A percentile compares a stretch with the other conserved stretches of the same genome.
These are phyloP conservation scores for Falco rusticolus DNA, from an alignment of 2,797 vertebrate genomes.

Conservation along the genomic window DNA sequence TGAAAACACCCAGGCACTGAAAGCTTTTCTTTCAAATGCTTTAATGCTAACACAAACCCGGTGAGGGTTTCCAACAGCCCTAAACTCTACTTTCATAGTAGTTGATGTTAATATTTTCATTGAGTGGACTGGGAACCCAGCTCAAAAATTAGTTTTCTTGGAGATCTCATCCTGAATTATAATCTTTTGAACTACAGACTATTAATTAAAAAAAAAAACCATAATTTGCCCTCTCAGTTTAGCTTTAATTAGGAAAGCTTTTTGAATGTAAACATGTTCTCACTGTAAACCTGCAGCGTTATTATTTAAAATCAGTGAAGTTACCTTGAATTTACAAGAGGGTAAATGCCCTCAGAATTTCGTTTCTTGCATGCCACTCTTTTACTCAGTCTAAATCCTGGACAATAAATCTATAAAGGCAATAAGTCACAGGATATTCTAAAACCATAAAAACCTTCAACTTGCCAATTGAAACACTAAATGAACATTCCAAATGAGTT, in stretches of 20 bases:
- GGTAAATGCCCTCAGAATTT: not conserved
- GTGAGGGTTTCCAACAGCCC: not conserved
- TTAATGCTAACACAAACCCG: not conserved
- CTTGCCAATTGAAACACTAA: not conserved
- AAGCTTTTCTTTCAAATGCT: not conserved
- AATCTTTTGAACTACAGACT: not conserved
- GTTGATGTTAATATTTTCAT: not conserved
- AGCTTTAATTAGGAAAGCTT: not conserved
- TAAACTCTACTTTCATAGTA: not conserved
- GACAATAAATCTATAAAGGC: not conserved
- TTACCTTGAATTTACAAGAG: not conserved
- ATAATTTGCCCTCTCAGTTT: not conserved
- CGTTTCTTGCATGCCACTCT: not conserved
- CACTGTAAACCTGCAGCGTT: not conserved
- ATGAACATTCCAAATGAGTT: not conserved
- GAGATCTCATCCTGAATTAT: not conserved
- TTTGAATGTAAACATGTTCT: not conserved
- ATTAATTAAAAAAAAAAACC: constrained; percentile 27
- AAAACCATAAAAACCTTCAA: not conserved
- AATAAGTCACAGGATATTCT: not conserved
- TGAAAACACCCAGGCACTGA: not conserved
- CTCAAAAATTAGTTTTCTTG: not conserved
- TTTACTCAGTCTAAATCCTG: not conserved
- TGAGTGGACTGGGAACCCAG: not conserved
- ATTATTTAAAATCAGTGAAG: not conserved